phyloP scores from a whole-genome alignment of 2,888 invertebrate genomes.

The Lepidocyrtoides sp. region DNA sequence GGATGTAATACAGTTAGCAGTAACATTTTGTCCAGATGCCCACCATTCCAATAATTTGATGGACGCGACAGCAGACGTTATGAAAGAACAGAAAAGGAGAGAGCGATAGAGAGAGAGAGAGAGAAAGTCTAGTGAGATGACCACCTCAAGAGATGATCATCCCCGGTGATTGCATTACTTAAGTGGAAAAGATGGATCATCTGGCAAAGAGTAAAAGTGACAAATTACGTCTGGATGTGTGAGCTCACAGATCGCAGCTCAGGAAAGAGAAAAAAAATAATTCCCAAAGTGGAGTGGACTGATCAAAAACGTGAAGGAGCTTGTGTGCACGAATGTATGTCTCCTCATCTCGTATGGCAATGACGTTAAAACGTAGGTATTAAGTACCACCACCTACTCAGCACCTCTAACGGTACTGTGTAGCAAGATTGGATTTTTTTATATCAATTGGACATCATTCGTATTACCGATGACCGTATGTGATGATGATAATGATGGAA shows the following conservation, averaged over 20 bases:
- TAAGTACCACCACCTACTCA: slow-evolving; percentile 11
- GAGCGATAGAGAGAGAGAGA: background rate
- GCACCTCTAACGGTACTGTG: background rate
- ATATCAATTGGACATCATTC: slow-evolving; percentile 33
- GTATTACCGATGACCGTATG: slow-evolving; percentile 50
- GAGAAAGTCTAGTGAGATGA: slow-evolving; percentile 52
- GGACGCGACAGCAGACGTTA: slow-evolving; percentile 60
- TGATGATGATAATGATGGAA: slow-evolving; percentile 12
- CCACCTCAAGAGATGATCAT: slow-evolving; percentile 78
- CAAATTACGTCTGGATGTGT: slow-evolving; percentile 82
- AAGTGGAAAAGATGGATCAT: slow-evolving; percentile 78
- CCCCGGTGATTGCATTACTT: slow-evolving; percentile 79
- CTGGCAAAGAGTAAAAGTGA: slow-evolving; percentile 80
- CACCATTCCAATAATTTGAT: slow-evolving; percentile 76
- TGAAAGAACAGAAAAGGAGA: background rate
- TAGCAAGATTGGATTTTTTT: slow-evolving; percentile 49
- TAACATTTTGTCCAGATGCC: slow-evolving; percentile 74
- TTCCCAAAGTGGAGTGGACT: slow-evolving; percentile 72
- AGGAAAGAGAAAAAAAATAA: slow-evolving; percentile 58
- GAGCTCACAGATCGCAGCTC: slow-evolving; percentile 43
- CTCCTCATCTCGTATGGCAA: background rate
- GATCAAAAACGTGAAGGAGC: slow-evolving; percentile 27
- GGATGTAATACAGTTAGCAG: slow-evolving; percentile 30
- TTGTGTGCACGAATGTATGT: background rate
- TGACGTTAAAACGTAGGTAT: background rate